Conservation (phyloP, 2,113 vertebrate species). For the Hemiscyllium ocellatum region DNA sequence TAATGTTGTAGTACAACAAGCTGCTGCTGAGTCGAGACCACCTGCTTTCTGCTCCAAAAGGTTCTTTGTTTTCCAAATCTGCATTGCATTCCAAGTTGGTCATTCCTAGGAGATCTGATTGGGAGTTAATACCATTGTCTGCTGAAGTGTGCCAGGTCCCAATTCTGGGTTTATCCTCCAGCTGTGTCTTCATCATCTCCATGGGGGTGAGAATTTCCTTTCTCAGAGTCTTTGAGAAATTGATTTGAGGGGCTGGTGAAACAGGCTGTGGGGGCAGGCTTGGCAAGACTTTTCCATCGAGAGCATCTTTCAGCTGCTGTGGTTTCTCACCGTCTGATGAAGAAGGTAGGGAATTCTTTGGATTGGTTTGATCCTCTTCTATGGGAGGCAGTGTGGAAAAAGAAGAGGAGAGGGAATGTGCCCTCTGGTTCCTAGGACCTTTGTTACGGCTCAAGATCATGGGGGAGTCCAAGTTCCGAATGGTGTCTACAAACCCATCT, state of each 20-base stretch:
- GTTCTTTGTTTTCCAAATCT: constrained; percentile 48
- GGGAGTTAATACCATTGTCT: constrained; percentile 47
- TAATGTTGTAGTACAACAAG: constrained; percentile 63
- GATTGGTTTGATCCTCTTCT: constrained; percentile 60
- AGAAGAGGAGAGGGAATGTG: constrained; percentile 40
- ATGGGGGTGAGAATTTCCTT: constrained; percentile 52
- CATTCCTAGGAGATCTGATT: constrained; percentile 48
- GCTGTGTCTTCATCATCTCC: constrained; percentile 54
- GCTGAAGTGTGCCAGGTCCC: constrained; percentile 37
- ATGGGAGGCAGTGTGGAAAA: constrained; percentile 63
- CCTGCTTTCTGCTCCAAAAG: constrained; percentile 19
- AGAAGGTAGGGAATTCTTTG: constrained; percentile 40
- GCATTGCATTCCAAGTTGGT: constrained; percentile 44
- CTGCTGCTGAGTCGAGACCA: constrained; percentile 77
- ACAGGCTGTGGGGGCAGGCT: background rate
- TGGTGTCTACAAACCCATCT: constrained; percentile 74
- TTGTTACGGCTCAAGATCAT: constrained; percentile 55
- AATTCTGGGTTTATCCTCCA: constrained; percentile 36
- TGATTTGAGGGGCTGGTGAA: background rate
- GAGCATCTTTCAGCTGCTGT: rapidly evolving
- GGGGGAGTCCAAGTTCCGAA: constrained; percentile 75
- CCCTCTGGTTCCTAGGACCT: constrained; percentile 49
- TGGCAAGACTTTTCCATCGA: background rate
- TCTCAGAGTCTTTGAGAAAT: constrained; percentile 38
- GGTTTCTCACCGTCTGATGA: background rate